Conservation (phyloP, 2,888 invertebrate genomes). For the Pyrochroa serraticornis region DNA sequence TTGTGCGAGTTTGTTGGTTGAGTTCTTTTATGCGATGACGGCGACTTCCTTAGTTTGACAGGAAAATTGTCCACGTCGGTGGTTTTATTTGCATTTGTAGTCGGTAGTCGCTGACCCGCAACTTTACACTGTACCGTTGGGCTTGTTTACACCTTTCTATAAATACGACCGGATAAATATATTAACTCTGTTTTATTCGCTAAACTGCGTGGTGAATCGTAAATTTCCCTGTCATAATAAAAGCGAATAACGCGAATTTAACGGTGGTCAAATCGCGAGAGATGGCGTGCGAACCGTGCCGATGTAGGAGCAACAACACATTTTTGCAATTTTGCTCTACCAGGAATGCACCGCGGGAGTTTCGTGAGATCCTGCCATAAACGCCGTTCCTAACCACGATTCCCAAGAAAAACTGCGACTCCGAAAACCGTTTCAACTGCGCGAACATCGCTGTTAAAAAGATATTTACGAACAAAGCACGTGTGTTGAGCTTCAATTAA, state of each 20-base stretch:
- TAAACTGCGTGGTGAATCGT: conserved; percentile 40
- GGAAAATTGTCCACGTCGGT: conserved; percentile 14
- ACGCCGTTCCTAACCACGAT: neutral
- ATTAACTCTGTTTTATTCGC: conserved; percentile 44
- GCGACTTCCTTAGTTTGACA: conserved; percentile 20
- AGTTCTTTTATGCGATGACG: conserved; percentile 17
- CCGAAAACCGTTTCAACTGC: too few relatives aligned
- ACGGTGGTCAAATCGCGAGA: conserved; percentile 38
- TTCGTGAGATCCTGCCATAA: neutral
- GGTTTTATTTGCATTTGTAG: conserved; percentile 17
- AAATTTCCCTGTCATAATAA: conserved; percentile 52
- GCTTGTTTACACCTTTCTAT: conserved; percentile 50
- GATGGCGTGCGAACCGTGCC: conserved; percentile 17
- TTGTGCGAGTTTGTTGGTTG: neutral
- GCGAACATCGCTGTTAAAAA: too few relatives aligned
- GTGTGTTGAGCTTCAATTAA: too few relatives aligned
- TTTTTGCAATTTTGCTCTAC: conserved; percentile 3
- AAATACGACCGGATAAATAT: conserved; percentile 51
- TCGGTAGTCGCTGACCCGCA: conserved; percentile 18
- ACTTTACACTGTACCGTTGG: conserved; percentile 15
- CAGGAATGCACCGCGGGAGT: too few relatives aligned
- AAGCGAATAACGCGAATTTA: conserved; percentile 48
- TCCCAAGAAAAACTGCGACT: too few relatives aligned
- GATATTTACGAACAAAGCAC: too few relatives aligned
- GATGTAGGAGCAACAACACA: neutral